These are phyloP conservation scores for Clarias platycephalus DNA, from an alignment of 2,797 vertebrate genomes.

Conservation along the genomic window DNA sequence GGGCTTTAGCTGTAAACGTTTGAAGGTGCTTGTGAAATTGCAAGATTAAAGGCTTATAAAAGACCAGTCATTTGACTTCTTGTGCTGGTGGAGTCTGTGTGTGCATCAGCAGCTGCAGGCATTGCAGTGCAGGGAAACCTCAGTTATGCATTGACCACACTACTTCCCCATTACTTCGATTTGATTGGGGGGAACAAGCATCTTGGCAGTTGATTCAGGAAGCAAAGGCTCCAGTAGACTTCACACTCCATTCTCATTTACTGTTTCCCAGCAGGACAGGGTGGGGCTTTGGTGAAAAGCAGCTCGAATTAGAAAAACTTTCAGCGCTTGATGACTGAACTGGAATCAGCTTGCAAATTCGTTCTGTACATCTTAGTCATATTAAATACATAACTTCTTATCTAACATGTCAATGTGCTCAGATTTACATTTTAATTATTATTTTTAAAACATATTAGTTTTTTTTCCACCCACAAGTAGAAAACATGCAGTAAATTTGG, in stretches of 20 bases:
- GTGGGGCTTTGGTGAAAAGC: conserved; percentile 42
- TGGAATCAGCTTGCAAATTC: background rate
- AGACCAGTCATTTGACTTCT: conserved; percentile 4
- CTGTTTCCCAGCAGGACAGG: conserved; percentile 44
- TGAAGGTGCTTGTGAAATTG: conserved; percentile 5
- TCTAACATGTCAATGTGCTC: background rate
- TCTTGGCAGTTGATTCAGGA: conserved; percentile 49
- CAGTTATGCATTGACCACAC: conserved; percentile 43
- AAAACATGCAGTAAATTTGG: background rate
- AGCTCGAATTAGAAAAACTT: conserved; percentile 38
- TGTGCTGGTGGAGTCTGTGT: background rate
- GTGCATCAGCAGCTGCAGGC: conserved; percentile 11
- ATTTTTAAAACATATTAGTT: background rate
- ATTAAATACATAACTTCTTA: no score
- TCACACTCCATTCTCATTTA: conserved; percentile 29
- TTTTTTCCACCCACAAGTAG: background rate
- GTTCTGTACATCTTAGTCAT: background rate
- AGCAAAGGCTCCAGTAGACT: conserved; percentile 41
- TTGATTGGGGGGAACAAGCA: conserved; percentile 30
- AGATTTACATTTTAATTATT: background rate
- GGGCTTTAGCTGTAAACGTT: background rate
- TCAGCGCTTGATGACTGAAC: conserved; percentile 43
- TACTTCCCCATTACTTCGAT: conserved; percentile 40
- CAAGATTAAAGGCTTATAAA: background rate
- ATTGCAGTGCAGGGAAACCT: conserved; percentile 33